These are phyloP conservation scores for Drosophila demipolita DNA, from an alignment of 2,888 invertebrate genomes.

Conservation along the genomic window DNA sequence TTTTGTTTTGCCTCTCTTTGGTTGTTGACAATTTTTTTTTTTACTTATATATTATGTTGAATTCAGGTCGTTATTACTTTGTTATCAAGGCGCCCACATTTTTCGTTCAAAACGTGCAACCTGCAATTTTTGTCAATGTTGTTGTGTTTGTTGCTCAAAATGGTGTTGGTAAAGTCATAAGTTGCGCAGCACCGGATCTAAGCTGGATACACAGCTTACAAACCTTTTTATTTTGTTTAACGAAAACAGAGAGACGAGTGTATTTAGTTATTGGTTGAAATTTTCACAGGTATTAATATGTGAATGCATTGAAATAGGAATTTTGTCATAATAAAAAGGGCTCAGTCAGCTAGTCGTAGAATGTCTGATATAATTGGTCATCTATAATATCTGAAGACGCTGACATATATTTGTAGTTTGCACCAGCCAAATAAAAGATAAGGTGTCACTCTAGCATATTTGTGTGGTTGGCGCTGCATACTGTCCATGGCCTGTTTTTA, in stretches of 20 bases:
- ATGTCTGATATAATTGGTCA: background rate
- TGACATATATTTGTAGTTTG: background rate
- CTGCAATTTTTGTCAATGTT: slow-evolving; percentile 52
- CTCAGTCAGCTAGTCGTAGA: background rate
- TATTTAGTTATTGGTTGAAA: background rate
- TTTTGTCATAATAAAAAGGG: background rate
- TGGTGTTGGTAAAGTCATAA: slow-evolving; percentile 49
- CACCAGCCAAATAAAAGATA: background rate
- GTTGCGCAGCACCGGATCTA: slow-evolving; percentile 13
- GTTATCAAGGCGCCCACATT: slow-evolving; percentile 66
- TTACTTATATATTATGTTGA: slow-evolving; percentile 17
- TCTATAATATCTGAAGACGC: background rate
- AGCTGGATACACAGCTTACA: slow-evolving; percentile 38
- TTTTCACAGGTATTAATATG: background rate
- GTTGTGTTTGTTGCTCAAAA: slow-evolving; percentile 34
- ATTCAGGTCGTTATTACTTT: slow-evolving; percentile 48
- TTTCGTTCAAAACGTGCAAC: slow-evolving; percentile 69
- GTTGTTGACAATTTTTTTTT: slow-evolving; percentile 39
- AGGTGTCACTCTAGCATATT: background rate
- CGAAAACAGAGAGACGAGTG: background rate
- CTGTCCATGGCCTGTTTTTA: background rate
- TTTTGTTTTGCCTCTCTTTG: slow-evolving; percentile 41
- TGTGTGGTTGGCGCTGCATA: slow-evolving; percentile 11
- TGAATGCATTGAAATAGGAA: background rate
- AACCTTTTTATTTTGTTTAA: background rate